Percentiles rank a stretch among this genome's conserved stretches.
phyloP scores from a whole-genome alignment of 2,888 invertebrate genomes.

The Clostera curtula region DNA sequence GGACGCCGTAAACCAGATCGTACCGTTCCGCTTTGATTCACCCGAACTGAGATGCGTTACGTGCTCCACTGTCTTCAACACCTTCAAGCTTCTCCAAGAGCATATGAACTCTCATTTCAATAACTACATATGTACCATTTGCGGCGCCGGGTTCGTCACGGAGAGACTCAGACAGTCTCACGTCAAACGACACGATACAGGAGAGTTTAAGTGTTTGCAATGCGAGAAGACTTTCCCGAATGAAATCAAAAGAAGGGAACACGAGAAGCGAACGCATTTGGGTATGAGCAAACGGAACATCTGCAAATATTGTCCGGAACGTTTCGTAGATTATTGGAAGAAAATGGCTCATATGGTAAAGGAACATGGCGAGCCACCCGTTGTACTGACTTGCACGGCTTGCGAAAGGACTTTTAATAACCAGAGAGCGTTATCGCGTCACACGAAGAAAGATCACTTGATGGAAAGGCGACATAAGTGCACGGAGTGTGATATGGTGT shows the following conservation, averaged over 20 bases:
- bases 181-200: constrained; percentile 32
- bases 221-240: constrained; percentile 39
- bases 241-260: constrained; percentile 17
- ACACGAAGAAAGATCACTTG: constrained; percentile 52
- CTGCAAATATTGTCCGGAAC: constrained; percentile 35
- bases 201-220: constrained; percentile 35
- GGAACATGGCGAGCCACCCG: constrained; percentile 34
- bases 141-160: constrained; percentile 35
- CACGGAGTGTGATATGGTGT: constrained; percentile 51
- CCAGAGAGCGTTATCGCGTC: constrained; percentile 32
- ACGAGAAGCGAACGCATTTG: constrained; percentile 20
- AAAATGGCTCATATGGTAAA: constrained; percentile 43
- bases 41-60: constrained; percentile 37
- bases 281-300: constrained; percentile 29
- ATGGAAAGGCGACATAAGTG: constrained; percentile 53
- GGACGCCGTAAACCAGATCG: constrained; percentile 38
- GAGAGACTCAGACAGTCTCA: constrained; percentile 31
- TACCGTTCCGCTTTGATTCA: constrained; percentile 49
- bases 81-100: constrained; percentile 44
- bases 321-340: constrained; percentile 41
- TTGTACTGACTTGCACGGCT: constrained; percentile 38
- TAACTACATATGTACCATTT: constrained; percentile 40
- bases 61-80: constrained; percentile 31
- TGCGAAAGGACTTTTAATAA: constrained; percentile 42
- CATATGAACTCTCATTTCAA: constrained; percentile 52